Percentiles rank a stretch among this genome's conserved stretches.
Evolutionary conservation across 1,140 invertebrate genomes (phyloP).

Genomic region (Vollenhovia emeryi): DNA sequence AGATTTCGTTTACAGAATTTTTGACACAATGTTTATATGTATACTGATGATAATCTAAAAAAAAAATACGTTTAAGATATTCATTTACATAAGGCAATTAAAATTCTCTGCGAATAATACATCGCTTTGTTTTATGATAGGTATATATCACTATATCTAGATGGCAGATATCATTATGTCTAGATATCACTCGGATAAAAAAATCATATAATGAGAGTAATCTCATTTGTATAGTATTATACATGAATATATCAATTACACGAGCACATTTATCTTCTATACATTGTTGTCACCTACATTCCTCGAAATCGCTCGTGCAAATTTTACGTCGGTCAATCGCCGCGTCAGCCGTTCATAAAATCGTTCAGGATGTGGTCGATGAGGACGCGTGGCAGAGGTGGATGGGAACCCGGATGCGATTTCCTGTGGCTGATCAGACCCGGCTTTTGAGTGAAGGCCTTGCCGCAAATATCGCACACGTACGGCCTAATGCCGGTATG

Average conservation of each 20-base stretch:
- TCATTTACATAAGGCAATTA: neutral
- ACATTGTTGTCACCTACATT: neutral
- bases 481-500: constrained; percentile 94
- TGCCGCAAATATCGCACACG: constrained; percentile 93
- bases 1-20: neutral
- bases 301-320: neutral
- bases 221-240: neutral
- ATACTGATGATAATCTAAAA: neutral
- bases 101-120: neutral
- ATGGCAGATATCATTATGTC: neutral
- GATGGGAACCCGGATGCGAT: constrained; percentile 85
- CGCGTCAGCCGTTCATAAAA: constrained; percentile 73
- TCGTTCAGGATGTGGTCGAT: constrained; percentile 83
- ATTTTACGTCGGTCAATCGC: neutral
- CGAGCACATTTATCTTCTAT: constrained; percentile 8
- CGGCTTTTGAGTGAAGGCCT: constrained; percentile 89
- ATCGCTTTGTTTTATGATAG: neutral
- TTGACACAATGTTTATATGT: too few relatives aligned
- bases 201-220: neutral
- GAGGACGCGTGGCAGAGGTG: constrained; percentile 80
- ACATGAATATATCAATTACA: constrained; percentile 12
- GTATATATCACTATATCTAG: neutral
- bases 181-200: constrained; percentile 18
- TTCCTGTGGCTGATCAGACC: constrained; percentile 89
- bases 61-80: neutral